Conservation (phyloP, 2,113 vertebrate species). For the Progne subis region DNA sequence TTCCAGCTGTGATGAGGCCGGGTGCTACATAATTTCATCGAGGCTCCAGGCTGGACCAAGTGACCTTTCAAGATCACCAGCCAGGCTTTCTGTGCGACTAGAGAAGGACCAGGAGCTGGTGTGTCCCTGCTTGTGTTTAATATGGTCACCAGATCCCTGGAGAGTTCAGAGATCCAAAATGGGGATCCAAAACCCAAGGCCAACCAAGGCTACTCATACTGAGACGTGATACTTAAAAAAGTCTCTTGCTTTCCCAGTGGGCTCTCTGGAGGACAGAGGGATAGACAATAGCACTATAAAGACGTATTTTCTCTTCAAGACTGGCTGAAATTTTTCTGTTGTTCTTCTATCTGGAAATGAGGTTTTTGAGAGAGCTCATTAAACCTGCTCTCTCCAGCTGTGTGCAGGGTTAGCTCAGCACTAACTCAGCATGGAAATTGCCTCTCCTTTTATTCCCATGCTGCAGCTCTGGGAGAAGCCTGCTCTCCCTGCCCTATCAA, state of each 20-base stretch:
- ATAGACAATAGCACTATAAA: neutral
- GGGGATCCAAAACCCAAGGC: neutral
- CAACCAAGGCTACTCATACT: fast-evolving
- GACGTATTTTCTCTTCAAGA: neutral
- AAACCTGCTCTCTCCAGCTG: neutral
- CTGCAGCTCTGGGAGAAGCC: neutral
- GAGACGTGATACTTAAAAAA: fast-evolving
- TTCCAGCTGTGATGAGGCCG: neutral
- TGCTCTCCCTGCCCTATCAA: neutral
- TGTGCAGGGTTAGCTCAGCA: neutral
- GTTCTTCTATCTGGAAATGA: neutral
- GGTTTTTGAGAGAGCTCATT: neutral
- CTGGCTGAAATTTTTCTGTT: neutral
- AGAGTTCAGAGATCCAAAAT: neutral
- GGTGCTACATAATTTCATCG: neutral
- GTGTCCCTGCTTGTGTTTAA: neutral
- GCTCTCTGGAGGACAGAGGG: neutral
- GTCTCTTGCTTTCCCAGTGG: neutral
- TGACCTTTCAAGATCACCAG: neutral
- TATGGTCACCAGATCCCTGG: neutral
- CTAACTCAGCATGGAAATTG: neutral
- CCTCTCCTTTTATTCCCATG: neutral
- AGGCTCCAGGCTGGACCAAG: neutral
- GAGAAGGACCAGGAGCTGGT: neutral
- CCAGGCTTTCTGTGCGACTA: neutral